These are phyloP conservation scores for Fundulus diaphanus DNA, from an alignment of 2,797 vertebrate genomes.

Conservation along the genomic window DNA sequence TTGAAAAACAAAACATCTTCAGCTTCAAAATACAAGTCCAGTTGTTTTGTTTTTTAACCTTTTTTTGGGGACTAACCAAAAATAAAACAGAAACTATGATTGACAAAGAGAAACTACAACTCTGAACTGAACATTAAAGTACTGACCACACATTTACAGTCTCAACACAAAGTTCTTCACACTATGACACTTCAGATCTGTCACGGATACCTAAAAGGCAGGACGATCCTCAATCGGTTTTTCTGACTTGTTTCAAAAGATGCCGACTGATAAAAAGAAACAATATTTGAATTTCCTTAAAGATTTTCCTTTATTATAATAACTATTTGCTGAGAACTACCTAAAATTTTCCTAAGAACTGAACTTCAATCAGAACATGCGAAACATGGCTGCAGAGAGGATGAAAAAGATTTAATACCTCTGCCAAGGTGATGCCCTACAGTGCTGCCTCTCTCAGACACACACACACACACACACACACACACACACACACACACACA, in stretches of 20 bases:
- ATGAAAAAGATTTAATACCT: slow-evolving; percentile 76
- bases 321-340: background rate
- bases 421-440: slow-evolving; percentile 74
- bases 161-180: background rate
- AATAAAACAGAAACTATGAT: background rate
- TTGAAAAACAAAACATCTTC: background rate
- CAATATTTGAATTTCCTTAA: background rate
- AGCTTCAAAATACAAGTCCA: no score
- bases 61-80: no score
- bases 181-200: background rate
- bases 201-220: background rate
- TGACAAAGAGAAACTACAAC: background rate
- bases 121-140: background rate
- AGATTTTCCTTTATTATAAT: background rate
- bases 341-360: background rate
- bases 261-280: background rate
- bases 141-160: background rate
- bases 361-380: background rate
- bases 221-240: background rate
- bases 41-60: no score
- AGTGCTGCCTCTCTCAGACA: slow-evolving; percentile 53
- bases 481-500: slow-evolving; percentile 19
- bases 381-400: slow-evolving; percentile 56
- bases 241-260: background rate
- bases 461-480: slow-evolving; percentile 3